Conservation (phyloP, 2,113 vertebrate species). For the Onychorhynchus coronatus region DNA sequence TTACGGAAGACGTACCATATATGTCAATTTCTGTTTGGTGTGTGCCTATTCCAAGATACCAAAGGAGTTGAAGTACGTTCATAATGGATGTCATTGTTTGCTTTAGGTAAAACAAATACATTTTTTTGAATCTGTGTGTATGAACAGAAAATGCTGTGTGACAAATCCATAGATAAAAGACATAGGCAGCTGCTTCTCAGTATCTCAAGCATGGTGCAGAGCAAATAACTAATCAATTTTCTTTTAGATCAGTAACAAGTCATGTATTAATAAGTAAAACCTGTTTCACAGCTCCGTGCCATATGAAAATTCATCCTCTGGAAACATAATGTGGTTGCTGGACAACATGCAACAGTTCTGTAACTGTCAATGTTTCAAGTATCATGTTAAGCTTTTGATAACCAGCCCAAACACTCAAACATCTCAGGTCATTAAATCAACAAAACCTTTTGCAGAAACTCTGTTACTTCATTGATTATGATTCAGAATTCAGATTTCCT, state of each 20-base stretch:
- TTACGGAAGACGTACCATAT: background rate
- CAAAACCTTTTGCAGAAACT: background rate
- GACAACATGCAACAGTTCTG: constrained; percentile 46
- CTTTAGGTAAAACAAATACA: constrained; percentile 73
- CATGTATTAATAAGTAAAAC: constrained; percentile 31
- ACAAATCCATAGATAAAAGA: constrained; percentile 68
- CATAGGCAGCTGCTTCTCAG: constrained; percentile 34
- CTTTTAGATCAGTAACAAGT: constrained; percentile 47
- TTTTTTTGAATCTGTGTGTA: constrained; percentile 22
- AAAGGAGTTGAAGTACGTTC: constrained; percentile 45
- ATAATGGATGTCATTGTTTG: constrained; percentile 77
- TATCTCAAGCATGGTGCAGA: constrained; percentile 45
- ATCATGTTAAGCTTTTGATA: constrained; percentile 5
- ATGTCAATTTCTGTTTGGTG: constrained; percentile 45
- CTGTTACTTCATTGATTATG: background rate
- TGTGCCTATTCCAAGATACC: constrained; percentile 79
- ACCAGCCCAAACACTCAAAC: constrained; percentile 13
- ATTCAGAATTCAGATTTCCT: background rate
- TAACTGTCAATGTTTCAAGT: background rate
- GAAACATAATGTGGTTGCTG: constrained; percentile 66
- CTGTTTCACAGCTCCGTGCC: constrained; percentile 16
- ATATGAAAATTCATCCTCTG: constrained; percentile 20
- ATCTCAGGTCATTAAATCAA: constrained; percentile 44
- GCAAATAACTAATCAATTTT: constrained; percentile 73
- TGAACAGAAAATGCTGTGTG: constrained; percentile 37